Base-by-base conservation (phyloP, 1,140 invertebrate species). In the Caenorhabditis remanei region DNA sequence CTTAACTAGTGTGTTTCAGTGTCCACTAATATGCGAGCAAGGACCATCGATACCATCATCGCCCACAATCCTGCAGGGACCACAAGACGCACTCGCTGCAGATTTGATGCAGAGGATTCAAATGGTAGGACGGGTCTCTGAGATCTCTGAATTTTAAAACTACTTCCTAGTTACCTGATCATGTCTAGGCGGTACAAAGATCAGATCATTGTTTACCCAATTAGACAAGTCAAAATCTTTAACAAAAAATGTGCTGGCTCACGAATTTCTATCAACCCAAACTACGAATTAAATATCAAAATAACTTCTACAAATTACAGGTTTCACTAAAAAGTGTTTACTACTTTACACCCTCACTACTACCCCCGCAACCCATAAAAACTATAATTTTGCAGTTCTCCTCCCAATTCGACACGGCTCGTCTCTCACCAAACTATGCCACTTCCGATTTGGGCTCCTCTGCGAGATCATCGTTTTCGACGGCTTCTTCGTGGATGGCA, bases 21-120 rank as follows among this genome's bases (percentile, higher is more conserved):
- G 58, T 94, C 95, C 63, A 95, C 95, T 95, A 97, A 96, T 94
- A 98, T 98, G 89, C 98, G 98, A 87, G 96, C 96, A 94, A 98
- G 97, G 98, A 97, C 99, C 21, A 96, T 97, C 46, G 97, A 97
- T 94, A 97, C 96, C 21, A 97, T 97, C 93, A 98, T 97, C 91
- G 96, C 96, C 94, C 97, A 98, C 92, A 21, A 43, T 50, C 0
- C n/a, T 98, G 96, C 63, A 97, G 97, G 92, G 95, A 95, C 50
- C 98, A 93, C 63, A 98, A 93, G 93, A 98, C 97, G 90, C 88
- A 96, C 95, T 93, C 97, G 96, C 93, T 96, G 98, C 92, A 96
- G 96, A 13, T 96, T 95, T 53, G 88, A 84, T 93, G 90, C 92
- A 93, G 90, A 89, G 94, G 92, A 50, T 94, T 93, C 88, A 93